These are phyloP conservation scores for Heliconius ismenius DNA, from an alignment of 2,888 invertebrate genomes.

Conservation along the genomic window DNA sequence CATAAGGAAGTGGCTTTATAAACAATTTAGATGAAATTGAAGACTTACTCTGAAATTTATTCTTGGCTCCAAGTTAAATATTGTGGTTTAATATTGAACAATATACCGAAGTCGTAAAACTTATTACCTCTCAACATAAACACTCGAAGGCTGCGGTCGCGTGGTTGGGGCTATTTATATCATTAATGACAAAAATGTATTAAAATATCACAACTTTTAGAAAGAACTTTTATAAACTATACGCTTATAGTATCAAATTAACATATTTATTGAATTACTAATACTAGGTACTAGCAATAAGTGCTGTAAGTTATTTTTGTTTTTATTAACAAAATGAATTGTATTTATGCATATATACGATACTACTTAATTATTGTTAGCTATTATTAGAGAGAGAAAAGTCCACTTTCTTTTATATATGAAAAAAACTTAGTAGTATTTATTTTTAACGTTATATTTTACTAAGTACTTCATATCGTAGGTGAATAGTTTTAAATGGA, in stretches of 20 bases:
- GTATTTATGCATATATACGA: too few species aligned
- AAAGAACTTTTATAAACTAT: not conserved
- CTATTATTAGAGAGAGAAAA: not conserved
- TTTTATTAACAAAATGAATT: too few species aligned
- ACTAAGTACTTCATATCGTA: not conserved
- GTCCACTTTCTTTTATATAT: not conserved
- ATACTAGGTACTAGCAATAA: too few species aligned
- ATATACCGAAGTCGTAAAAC: constrained; percentile 28
- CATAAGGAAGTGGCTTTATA: constrained; percentile 10
- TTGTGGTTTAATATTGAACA: constrained; percentile 14
- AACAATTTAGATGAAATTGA: constrained; percentile 16
- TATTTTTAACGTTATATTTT: not conserved
- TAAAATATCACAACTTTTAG: not conserved
- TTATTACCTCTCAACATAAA: constrained; percentile 22
- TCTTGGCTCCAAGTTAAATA: constrained; percentile 30
- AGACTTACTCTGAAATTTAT: constrained; percentile 16
- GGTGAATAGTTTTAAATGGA: not conserved
- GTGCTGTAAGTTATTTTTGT: too few species aligned
- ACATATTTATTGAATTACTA: too few species aligned
- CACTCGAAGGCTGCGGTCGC: constrained; percentile 9
- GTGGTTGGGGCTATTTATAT: not conserved
- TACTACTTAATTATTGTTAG: too few species aligned
- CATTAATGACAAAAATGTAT: not conserved
- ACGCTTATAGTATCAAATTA: not conserved
- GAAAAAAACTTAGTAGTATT: not conserved